These are phyloP conservation scores for Mesitornis unicolor DNA, from an alignment of 2,113 vertebrate species.

Conservation along the genomic window DNA sequence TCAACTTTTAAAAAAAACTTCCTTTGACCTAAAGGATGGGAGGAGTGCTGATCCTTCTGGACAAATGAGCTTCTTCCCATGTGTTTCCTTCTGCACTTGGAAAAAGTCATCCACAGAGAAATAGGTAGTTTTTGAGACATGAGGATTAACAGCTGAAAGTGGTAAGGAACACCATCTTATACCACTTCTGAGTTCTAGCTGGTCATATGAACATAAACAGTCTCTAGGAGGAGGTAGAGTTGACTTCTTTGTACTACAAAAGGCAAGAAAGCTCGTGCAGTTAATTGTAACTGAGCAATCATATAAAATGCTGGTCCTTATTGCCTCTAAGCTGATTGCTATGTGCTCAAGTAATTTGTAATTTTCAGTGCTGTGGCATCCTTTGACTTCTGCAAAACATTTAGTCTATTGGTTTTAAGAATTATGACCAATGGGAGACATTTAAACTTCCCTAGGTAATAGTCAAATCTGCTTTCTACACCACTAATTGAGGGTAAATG, in stretches of 20 bases:
- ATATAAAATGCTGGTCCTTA: background rate
- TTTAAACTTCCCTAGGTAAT: background rate
- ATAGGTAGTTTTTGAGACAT: background rate
- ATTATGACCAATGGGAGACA: background rate
- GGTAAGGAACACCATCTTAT: background rate
- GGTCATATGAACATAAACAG: background rate
- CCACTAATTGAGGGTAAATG: background rate
- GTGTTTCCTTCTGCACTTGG: background rate
- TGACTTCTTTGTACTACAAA: background rate
- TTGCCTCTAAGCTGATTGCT: background rate
- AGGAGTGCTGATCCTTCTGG: background rate
- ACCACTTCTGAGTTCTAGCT: background rate
- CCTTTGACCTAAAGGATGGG: background rate
- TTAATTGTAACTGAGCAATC: background rate
- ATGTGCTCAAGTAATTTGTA: background rate
- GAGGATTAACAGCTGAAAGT: background rate
- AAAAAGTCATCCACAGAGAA: background rate
- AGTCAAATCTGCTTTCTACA: background rate
- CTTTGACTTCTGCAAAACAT: background rate
- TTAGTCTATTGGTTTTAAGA: background rate
- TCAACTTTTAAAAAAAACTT: background rate
- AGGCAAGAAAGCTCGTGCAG: background rate
- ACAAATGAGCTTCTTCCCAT: background rate
- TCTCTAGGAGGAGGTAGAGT: background rate
- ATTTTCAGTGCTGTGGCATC: background rate